A percentile compares a stretch with the other conserved stretches of the same genome.
Evolutionary conservation across 1,140 invertebrate genomes (phyloP).

Genomic region (Stegodyphus dumicola): DNA sequence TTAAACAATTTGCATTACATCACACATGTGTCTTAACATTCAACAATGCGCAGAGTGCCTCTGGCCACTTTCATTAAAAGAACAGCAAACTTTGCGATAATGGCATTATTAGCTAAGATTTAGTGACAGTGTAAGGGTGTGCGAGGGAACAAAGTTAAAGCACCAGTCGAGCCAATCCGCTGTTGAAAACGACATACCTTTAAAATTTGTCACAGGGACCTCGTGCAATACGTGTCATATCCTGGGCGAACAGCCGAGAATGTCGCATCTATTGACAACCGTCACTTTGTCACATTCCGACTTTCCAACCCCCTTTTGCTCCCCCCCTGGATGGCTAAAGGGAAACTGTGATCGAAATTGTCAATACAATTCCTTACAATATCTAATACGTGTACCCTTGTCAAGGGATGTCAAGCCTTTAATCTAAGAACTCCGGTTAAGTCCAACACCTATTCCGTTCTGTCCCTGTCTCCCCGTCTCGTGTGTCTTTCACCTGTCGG

Average conservation of each 20-base stretch:
- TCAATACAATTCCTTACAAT: conserved; percentile 60
- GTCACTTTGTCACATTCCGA: conserved; percentile 56
- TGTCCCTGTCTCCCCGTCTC: conserved; percentile 7
- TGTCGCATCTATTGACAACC: conserved; percentile 43
- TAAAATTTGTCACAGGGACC: too few relatives aligned
- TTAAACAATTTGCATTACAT: too few relatives aligned
- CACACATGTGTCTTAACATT: too few relatives aligned
- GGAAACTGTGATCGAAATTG: conserved; percentile 50
- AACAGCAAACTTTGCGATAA: too few relatives aligned
- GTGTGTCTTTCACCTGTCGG: conserved; percentile 57
- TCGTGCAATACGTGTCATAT: neutral
- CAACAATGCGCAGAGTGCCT: too few relatives aligned
- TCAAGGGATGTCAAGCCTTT: conserved; percentile 48
- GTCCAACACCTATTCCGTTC: conserved; percentile 6
- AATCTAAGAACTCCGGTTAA: conserved; percentile 34
- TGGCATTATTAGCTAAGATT: too few relatives aligned
- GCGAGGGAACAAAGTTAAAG: too few relatives aligned
- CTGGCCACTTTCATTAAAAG: too few relatives aligned
- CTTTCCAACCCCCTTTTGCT: conserved; percentile 7
- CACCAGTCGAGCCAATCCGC: too few relatives aligned
- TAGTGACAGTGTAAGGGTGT: too few relatives aligned
- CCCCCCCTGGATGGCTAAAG: neutral
- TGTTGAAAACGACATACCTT: too few relatives aligned
- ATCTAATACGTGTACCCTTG: conserved; percentile 57
- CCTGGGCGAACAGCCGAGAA: neutral